Evolutionary conservation across 2,113 vertebrate genomes (phyloP).

Genomic region (Ia io): DNA sequence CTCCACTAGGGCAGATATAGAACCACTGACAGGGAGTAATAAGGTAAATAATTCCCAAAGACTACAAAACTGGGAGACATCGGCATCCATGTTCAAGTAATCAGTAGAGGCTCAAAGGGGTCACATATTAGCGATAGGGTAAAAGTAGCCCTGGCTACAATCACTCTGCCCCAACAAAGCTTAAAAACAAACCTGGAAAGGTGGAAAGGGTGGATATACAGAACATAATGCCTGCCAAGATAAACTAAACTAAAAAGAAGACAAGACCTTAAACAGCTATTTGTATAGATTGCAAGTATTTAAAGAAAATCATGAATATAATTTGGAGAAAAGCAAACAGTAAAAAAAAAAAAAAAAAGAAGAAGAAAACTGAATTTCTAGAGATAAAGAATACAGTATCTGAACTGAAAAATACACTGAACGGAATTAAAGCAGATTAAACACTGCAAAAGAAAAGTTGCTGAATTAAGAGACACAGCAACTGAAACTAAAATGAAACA

Average conservation of each 20-base stretch:
- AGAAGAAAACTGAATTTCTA: neutral
- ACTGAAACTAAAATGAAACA: neutral
- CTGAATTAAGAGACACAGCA: neutral
- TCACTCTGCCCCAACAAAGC: neutral
- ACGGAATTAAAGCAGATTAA: neutral
- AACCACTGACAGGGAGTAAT: neutral
- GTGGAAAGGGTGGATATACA: neutral
- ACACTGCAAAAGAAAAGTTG: neutral
- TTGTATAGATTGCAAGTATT: neutral
- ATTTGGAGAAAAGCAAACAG: neutral
- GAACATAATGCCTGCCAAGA: neutral
- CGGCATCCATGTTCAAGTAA: neutral
- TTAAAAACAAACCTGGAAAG: conserved; percentile 7
- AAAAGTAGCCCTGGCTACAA: neutral
- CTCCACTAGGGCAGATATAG: neutral
- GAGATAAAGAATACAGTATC: neutral
- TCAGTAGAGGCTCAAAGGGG: neutral
- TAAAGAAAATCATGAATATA: neutral
- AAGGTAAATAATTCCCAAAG: neutral
- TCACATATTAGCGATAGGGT: neutral
- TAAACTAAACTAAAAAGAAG: conserved; percentile 9
- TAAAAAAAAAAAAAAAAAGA: neutral
- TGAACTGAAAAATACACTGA: neutral
- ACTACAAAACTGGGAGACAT: neutral
- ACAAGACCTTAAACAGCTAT: neutral